Percentiles rank a stretch among this genome's conserved stretches.
Evolutionary conservation across 2,888 invertebrate genomes (phyloP).

Genomic region (Dryadula phaetusa): DNA sequence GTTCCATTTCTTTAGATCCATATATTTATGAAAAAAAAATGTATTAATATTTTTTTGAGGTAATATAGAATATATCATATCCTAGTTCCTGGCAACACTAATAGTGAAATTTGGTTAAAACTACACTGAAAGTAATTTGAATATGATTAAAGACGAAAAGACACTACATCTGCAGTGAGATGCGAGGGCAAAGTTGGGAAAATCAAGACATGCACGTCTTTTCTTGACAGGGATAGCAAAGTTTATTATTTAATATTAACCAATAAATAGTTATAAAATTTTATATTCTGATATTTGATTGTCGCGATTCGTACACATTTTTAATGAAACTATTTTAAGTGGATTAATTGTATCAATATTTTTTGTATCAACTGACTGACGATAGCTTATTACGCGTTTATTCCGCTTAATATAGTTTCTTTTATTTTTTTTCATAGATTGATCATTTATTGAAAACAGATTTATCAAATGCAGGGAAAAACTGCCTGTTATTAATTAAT

Average conservation of each 20-base stretch:
- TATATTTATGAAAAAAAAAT: not conserved
- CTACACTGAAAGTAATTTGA: conserved; percentile 20
- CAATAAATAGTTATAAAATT: not conserved
- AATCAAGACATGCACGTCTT: conserved; percentile 24
- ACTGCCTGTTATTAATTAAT: too few species aligned
- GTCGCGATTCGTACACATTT: too few species aligned
- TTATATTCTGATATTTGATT: too few species aligned
- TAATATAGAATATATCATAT: not conserved
- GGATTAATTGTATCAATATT: too few species aligned
- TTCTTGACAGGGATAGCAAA: conserved; percentile 13
- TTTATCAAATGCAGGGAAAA: too few species aligned
- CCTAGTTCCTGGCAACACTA: conserved; percentile 7
- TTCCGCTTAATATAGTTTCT: too few species aligned
- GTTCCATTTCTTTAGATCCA: not conserved
- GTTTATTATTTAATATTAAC: too few species aligned
- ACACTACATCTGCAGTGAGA: conserved; percentile 21
- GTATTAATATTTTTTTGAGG: conserved; percentile 4
- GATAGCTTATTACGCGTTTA: too few species aligned
- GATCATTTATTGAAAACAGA: too few species aligned
- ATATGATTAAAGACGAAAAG: conserved; percentile 15
- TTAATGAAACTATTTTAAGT: too few species aligned
- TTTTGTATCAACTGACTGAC: too few species aligned
- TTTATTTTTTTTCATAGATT: too few species aligned
- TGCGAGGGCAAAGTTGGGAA: conserved; percentile 14
- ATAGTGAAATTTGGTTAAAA: conserved; percentile 9